Conservation (phyloP, 2,113 vertebrate species). For the Trogon melanurus region DNA sequence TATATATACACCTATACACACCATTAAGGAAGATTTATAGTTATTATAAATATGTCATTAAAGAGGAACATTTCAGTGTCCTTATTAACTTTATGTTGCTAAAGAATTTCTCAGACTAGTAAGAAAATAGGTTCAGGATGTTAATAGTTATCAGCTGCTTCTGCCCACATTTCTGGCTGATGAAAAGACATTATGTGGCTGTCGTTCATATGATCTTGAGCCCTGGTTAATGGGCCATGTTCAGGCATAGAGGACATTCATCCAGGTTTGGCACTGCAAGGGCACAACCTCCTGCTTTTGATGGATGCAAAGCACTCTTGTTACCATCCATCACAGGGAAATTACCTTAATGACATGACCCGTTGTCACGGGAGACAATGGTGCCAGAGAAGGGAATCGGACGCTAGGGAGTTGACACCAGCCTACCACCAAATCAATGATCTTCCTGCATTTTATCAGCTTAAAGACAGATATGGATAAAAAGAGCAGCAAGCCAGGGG, state of each 20-base stretch:
- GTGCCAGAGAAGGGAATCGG: neutral
- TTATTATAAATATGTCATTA: neutral
- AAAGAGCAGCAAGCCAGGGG: neutral
- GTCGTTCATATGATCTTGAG: neutral
- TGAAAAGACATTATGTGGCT: neutral
- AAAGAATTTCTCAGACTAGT: neutral
- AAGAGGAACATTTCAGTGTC: neutral
- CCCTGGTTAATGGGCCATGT: neutral
- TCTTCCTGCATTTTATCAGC: neutral
- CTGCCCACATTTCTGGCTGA: neutral
- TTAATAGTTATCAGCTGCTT: neutral
- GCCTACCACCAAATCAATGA: neutral
- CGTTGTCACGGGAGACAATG: neutral
- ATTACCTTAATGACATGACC: neutral
- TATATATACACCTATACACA: neutral
- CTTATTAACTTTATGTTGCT: neutral
- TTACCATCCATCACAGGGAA: neutral
- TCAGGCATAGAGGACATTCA: neutral
- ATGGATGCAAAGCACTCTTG: neutral
- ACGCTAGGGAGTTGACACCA: fast-evolving
- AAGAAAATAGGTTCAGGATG: neutral
- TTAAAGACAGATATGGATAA: neutral
- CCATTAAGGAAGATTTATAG: neutral
- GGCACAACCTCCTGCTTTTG: fast-evolving
- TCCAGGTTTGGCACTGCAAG: neutral